Evolutionary conservation across 2,113 vertebrate species (phyloP).

Genomic region (Vanacampus margaritifer): DNA sequence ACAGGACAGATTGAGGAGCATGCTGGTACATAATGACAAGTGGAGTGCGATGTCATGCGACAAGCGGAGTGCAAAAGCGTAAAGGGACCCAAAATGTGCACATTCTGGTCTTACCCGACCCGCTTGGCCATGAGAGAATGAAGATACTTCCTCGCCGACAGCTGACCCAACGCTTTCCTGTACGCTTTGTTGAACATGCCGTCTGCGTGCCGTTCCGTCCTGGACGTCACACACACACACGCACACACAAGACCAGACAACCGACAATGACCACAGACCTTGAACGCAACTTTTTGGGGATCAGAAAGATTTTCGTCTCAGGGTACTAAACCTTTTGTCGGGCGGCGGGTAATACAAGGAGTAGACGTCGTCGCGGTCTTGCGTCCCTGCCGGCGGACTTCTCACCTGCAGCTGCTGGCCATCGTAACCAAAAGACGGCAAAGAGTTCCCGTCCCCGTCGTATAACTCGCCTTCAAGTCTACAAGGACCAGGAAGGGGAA

Average conservation of each 20-base stretch:
- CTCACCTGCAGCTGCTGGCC: slow-evolving; percentile 77
- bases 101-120: slow-evolving; percentile 82
- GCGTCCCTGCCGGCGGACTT: slow-evolving; percentile 73
- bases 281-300: not conserved
- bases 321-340: slow-evolving; percentile 81
- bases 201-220: slow-evolving; percentile 84
- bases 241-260: slow-evolving; percentile 69
- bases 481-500: not conserved
- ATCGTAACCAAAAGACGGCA: slow-evolving; percentile 83
- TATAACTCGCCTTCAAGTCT: slow-evolving; percentile 87
- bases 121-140: slow-evolving; percentile 88
- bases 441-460: slow-evolving; percentile 82
- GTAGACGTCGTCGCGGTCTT: slow-evolving; percentile 73
- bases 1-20: slow-evolving; percentile 16
- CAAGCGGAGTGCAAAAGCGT: slow-evolving; percentile 19
- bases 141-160: slow-evolving; percentile 90
- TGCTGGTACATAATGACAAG: slow-evolving; percentile 27
- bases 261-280: not conserved
- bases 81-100: slow-evolving; percentile 40
- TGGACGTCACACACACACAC: slow-evolving; percentile 70
- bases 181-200: slow-evolving; percentile 94
- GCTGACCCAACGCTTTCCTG: slow-evolving; percentile 87
- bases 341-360: slow-evolving; percentile 77
- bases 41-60: not conserved
- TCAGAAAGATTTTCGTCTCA: slow-evolving; percentile 31